phyloP scores from a whole-genome alignment of 1,140 invertebrate genomes.

The Drosophila subobscura region DNA sequence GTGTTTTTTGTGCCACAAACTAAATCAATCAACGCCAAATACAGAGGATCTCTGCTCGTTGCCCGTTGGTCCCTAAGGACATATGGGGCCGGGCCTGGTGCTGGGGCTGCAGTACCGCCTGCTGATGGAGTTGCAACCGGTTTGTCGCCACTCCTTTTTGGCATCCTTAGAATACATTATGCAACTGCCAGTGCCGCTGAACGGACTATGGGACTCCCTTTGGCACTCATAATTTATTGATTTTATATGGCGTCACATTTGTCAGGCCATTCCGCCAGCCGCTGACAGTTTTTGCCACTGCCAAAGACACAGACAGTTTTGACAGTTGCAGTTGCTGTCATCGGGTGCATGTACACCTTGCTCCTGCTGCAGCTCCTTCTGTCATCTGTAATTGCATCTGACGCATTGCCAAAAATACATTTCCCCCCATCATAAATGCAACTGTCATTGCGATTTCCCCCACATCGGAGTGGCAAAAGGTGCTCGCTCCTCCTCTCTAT shows the following conservation, averaged over 20 bases:
- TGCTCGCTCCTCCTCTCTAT: slow-evolving; percentile 28
- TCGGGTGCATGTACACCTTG: slow-evolving; percentile 16
- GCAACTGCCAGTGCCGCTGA: slow-evolving; percentile 43
- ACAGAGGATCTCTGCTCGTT: slow-evolving; percentile 25
- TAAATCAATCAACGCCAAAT: slow-evolving; percentile 82
- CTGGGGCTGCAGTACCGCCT: no score
- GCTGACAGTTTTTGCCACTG: slow-evolving; percentile 79
- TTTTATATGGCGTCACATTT: slow-evolving; percentile 82
- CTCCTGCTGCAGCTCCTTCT: slow-evolving; percentile 25
- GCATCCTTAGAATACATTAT: slow-evolving; percentile 79
- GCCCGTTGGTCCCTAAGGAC: slow-evolving; percentile 62
- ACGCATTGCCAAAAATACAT: slow-evolving; percentile 73
- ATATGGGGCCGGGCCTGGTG: slow-evolving; percentile 8
- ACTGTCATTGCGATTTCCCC: slow-evolving; percentile 76
- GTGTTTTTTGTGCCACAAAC: slow-evolving; percentile 43
- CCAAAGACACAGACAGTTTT: slow-evolving; percentile 56
- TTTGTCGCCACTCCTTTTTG: slow-evolving; percentile 43
- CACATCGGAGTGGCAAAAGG: slow-evolving; percentile 53
- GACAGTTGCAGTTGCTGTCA: slow-evolving; percentile 76
- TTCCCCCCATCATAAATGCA: slow-evolving; percentile 59
- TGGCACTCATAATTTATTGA: slow-evolving; percentile 76
- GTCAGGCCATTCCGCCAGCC: slow-evolving; percentile 63
- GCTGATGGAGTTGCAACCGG: slow-evolving; percentile 50
- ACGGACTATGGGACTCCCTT: slow-evolving; percentile 24
- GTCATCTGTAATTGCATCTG: slow-evolving; percentile 79